Conservation (phyloP, 1,140 invertebrate genomes). For the Ips nitidus region DNA sequence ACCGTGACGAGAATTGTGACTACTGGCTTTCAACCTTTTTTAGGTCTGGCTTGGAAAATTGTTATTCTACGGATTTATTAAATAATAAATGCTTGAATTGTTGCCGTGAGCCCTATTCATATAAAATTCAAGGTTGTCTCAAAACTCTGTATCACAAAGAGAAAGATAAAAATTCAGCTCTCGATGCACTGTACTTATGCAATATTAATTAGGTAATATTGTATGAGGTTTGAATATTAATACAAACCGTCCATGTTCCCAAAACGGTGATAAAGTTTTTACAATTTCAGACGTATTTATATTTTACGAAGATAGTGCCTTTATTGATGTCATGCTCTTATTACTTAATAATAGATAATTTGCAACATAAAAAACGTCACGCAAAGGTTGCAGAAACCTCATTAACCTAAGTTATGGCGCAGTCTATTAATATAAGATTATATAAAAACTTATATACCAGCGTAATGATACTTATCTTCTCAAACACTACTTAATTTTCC, state of each 20-base stretch:
- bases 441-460: too few species aligned
- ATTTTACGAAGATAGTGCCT: too few species aligned
- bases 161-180: conserved; percentile 16
- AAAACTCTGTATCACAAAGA: neutral
- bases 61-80: neutral
- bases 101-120: neutral
- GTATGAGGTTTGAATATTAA: conserved; percentile 9
- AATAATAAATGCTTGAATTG: neutral
- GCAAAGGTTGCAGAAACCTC: too few species aligned
- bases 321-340: too few species aligned
- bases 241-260: neutral
- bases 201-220: conserved; percentile 22
- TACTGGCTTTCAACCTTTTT: conserved; percentile 8
- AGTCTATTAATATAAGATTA: too few species aligned
- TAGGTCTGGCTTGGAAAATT: neutral
- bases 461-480: too few species aligned
- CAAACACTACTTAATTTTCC: too few species aligned
- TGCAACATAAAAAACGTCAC: too few species aligned
- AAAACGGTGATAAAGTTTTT: neutral
- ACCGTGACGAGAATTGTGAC: neutral
- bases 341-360: too few species aligned
- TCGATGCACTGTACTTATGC: conserved; percentile 16
- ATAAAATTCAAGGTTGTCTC: conserved; percentile 15
- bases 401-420: too few species aligned
- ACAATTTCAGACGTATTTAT: too few species aligned